A percentile compares a stretch with the other conserved stretches of the same genome.
phyloP scores from a whole-genome alignment of 2,113 vertebrate species.

The Etia nguti region DNA sequence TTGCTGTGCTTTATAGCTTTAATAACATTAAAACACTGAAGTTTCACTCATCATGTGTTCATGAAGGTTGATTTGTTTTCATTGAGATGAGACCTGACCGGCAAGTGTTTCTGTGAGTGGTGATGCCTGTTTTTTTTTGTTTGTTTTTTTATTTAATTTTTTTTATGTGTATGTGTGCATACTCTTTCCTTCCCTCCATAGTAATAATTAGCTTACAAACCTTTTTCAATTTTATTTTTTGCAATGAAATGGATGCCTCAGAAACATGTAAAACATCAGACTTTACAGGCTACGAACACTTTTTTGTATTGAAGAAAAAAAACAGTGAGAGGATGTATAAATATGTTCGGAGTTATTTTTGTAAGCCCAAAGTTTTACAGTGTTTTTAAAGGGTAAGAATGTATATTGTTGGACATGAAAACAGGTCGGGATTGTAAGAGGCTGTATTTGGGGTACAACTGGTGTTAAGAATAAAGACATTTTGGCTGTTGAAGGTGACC shows the following conservation, averaged over 20 bases:
- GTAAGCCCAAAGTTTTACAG: constrained; percentile 72
- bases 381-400: constrained; percentile 74
- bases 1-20: constrained; percentile 23
- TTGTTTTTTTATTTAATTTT: not conserved
- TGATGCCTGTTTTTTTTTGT: constrained; percentile 9
- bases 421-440: not conserved
- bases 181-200: constrained; percentile 18
- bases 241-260: constrained; percentile 28
- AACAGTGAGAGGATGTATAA: constrained; percentile 57
- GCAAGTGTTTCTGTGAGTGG: not conserved
- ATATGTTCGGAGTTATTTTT: constrained; percentile 76
- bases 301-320: constrained; percentile 61
- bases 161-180: constrained; percentile 7
- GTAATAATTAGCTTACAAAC: constrained; percentile 29
- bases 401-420: constrained; percentile 56
- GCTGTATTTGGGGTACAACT: constrained; percentile 19
- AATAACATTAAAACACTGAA: constrained; percentile 7
- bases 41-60: not conserved
- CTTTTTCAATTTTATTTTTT: not conserved
- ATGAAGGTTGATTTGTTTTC: constrained; percentile 36
- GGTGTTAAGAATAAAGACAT: constrained; percentile 31
- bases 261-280: constrained; percentile 28
- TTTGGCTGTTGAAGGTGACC: constrained; percentile 11
- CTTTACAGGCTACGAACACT: constrained; percentile 37
- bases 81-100: not conserved